Percentiles rank a stretch among this genome's conserved stretches.
Evolutionary conservation across 2,113 vertebrate genomes (phyloP).

Genomic region (Callospermophilus lateralis): DNA sequence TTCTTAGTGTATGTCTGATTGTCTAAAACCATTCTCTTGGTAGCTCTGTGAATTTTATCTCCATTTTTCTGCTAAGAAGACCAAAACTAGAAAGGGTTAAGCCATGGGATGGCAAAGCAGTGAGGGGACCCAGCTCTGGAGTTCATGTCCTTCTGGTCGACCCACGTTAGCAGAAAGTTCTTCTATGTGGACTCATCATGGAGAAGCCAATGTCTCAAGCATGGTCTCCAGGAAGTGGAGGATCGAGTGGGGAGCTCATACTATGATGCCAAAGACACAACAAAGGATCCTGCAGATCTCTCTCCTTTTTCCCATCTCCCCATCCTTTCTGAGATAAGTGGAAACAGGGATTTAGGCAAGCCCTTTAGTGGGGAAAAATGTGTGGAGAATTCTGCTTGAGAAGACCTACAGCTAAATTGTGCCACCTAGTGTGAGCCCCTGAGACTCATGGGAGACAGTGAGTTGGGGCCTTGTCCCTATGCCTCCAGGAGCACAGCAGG

Average conservation of each 20-base stretch:
- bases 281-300: background rate
- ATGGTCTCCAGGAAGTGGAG: too few species aligned
- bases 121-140: background rate
- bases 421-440: background rate
- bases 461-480: background rate
- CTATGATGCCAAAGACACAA: accelerated
- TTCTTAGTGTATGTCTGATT: background rate
- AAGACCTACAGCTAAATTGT: background rate
- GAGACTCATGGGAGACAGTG: background rate
- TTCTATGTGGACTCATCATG: accelerated
- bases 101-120: background rate
- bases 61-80: background rate
- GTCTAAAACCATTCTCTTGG: background rate
- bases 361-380: background rate
- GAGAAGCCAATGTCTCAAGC: background rate
- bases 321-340: background rate
- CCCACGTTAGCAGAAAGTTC: background rate
- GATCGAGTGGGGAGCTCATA: background rate
- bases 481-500: too few species aligned
- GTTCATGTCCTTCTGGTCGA: background rate
- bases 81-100: background rate
- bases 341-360: background rate
- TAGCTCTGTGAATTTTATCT: background rate
- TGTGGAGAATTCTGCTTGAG: background rate
- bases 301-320: background rate